These are phyloP conservation scores for Nyctereutes procyonoides DNA, from an alignment of 2,113 vertebrate species.

Conservation along the genomic window DNA sequence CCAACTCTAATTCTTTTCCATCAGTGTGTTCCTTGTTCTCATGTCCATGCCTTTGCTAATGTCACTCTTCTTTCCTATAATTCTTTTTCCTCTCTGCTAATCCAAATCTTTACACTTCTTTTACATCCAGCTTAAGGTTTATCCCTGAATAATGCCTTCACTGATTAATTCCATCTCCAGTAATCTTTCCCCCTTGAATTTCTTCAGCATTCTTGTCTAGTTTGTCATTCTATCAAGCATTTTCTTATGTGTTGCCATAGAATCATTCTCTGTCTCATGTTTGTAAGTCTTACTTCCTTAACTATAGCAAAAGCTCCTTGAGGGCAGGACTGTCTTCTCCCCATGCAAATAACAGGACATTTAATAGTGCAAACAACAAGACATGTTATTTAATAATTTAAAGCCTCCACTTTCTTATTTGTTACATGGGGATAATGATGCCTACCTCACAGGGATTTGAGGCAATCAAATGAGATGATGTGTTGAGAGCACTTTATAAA, in stretches of 20 bases:
- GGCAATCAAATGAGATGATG: slow-evolving; percentile 11
- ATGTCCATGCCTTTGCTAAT: slow-evolving; percentile 18
- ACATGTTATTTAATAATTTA: slow-evolving; percentile 53
- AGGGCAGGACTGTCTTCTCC: not conserved
- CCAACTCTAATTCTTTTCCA: not conserved
- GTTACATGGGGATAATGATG: slow-evolving; percentile 8
- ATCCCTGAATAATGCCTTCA: slow-evolving; percentile 28
- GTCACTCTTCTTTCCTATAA: not conserved
- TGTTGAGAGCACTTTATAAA: slow-evolving; percentile 26
- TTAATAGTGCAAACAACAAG: slow-evolving; percentile 24
- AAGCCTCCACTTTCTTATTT: not conserved
- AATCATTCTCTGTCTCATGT: not conserved
- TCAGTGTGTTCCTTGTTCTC: not conserved
- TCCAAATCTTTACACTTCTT: slow-evolving; percentile 49
- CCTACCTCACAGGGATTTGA: slow-evolving; percentile 10
- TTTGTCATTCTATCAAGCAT: not conserved
- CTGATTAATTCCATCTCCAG: not conserved
- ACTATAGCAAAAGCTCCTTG: not conserved
- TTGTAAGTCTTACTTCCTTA: slow-evolving; percentile 10
- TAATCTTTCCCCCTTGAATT: slow-evolving; percentile 41
- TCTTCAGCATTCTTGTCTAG: slow-evolving; percentile 24
- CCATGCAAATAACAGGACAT: not conserved
- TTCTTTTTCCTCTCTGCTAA: not conserved
- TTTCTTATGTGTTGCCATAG: not conserved
- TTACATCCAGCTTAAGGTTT: slow-evolving; percentile 55